These are phyloP conservation scores for Clarias pachynema DNA, from an alignment of 2,797 vertebrate genomes.

Conservation along the genomic window DNA sequence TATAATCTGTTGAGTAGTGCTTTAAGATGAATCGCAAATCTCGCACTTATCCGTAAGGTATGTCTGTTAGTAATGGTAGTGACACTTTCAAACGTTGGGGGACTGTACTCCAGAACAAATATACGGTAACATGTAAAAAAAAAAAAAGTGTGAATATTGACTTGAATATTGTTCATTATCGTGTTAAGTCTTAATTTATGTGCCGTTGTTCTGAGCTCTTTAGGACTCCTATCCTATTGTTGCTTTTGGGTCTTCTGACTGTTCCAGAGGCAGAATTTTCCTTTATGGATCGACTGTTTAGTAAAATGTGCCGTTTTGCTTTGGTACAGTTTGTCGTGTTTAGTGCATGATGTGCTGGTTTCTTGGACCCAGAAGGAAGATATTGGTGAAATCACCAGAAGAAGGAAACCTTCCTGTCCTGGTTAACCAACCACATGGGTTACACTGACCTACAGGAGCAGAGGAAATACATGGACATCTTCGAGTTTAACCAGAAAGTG, in stretches of 20 bases:
- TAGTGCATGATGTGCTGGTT: conserved; percentile 15
- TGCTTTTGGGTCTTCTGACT: conserved; percentile 30
- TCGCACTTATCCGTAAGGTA: neutral
- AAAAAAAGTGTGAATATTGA: conserved; percentile 30
- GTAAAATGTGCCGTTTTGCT: conserved; percentile 9
- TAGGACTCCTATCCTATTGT: conserved; percentile 10
- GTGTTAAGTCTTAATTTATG: conserved; percentile 44
- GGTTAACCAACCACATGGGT: neutral
- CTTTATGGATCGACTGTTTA: neutral
- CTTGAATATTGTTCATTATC: conserved; percentile 38
- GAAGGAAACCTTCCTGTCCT: conserved; percentile 24
- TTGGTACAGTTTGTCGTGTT: conserved; percentile 14
- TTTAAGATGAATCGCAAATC: conserved; percentile 7
- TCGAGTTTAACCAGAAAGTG: conserved; percentile 18
- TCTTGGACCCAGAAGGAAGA: conserved; percentile 13
- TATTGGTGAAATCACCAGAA: conserved; percentile 4
- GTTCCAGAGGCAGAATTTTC: conserved; percentile 13
- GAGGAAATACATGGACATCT: conserved; percentile 14
- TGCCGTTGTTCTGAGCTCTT: conserved; percentile 39
- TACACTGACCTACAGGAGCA: neutral
- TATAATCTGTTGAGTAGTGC: conserved; percentile 57
- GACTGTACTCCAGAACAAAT: conserved; percentile 15
- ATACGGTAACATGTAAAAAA: conserved; percentile 19
- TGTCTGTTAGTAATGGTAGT: conserved; percentile 19
- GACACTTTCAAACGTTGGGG: neutral